Conservation (phyloP, 2,797 vertebrate genomes). For the Morelia viridis region DNA sequence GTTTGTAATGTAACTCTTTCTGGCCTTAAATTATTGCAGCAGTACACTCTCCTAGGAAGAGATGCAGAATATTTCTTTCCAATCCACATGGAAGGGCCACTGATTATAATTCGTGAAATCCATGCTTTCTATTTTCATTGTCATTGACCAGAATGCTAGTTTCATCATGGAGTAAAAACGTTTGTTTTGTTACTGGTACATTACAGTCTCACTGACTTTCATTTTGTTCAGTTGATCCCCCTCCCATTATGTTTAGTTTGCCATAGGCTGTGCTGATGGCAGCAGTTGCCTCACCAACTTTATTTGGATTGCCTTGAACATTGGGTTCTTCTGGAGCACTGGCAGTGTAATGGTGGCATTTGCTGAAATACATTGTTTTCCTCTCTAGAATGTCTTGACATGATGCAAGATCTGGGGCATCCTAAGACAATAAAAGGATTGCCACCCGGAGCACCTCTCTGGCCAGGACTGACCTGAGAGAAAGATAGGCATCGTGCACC, state of each 20-base stretch:
- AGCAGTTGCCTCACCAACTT: not conserved
- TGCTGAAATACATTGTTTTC: not conserved
- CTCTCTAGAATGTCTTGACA: not conserved
- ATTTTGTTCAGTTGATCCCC: not conserved
- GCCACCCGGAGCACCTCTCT: not conserved
- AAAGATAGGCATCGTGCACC: not conserved
- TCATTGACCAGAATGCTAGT: slow-evolving; percentile 51
- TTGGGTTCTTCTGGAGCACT: not conserved
- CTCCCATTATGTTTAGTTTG: not conserved
- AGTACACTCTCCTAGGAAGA: not conserved
- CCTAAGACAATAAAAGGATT: not conserved
- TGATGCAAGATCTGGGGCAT: not conserved
- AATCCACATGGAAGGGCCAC: not conserved
- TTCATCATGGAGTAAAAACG: not conserved
- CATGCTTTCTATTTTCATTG: slow-evolving; percentile 24
- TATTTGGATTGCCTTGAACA: not conserved
- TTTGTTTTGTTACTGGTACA: not conserved
- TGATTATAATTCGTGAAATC: not conserved
- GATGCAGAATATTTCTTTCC: not conserved
- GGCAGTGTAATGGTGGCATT: not conserved
- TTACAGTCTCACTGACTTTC: not conserved
- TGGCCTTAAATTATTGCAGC: not conserved
- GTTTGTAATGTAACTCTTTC: not conserved
- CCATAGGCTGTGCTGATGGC: not conserved
- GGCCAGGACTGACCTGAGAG: not conserved